Conservation (phyloP, 2,113 vertebrate genomes). For the Odontophorus gujanensis region DNA sequence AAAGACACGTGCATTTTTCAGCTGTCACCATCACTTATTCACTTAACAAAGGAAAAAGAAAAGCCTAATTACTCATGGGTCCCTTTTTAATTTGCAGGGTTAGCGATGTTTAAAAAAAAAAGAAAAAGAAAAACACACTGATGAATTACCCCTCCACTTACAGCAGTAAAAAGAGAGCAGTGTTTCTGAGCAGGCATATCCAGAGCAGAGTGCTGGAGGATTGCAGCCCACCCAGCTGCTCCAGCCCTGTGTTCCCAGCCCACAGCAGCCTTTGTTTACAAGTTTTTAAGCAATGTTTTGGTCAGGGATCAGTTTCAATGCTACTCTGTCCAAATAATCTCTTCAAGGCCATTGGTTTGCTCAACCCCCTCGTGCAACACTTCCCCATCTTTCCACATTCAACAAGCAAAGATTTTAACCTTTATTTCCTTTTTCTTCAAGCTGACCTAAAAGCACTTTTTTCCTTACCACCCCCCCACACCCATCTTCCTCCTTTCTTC, state of each 20-base stretch:
- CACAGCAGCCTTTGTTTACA: background rate
- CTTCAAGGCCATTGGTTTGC: background rate
- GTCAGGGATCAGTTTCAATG: background rate
- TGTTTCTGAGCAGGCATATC: background rate
- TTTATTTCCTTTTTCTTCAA: background rate
- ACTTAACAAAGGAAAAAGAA: slow-evolving; percentile 54
- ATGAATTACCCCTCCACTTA: slow-evolving; percentile 17
- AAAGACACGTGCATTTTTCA: slow-evolving; percentile 15
- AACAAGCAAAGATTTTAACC: background rate
- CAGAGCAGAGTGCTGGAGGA: background rate
- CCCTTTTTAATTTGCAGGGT: slow-evolving; percentile 52
- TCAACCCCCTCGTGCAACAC: fast-evolving
- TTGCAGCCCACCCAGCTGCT: background rate
- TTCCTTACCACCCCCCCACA: too few species aligned
- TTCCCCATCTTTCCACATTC: background rate
- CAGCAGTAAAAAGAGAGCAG: background rate
- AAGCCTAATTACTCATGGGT: slow-evolving; percentile 53
- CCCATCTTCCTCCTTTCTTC: too few species aligned
- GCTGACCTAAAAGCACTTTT: background rate
- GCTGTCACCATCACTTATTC: slow-evolving; percentile 32
- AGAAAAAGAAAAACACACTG: slow-evolving; percentile 21
- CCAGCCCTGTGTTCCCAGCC: background rate
- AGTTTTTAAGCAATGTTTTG: background rate
- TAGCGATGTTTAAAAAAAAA: background rate
- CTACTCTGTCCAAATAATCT: background rate